Evolutionary conservation across 2,888 invertebrate genomes (phyloP).

Genomic region (Drosophila villosipedis): DNA sequence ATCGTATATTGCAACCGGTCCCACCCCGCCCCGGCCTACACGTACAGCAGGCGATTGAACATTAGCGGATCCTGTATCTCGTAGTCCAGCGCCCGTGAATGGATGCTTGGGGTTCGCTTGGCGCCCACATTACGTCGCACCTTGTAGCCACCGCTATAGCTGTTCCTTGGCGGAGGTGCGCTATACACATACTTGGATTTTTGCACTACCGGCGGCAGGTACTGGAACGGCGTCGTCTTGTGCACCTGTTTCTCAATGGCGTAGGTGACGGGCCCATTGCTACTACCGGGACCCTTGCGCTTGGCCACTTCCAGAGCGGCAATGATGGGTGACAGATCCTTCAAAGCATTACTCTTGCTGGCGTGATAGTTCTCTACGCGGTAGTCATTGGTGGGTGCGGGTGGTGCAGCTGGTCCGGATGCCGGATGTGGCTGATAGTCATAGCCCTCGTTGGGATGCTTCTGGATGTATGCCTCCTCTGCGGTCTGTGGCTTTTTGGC

Average conservation of each 20-base stretch:
- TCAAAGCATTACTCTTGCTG: slow-evolving; percentile 61
- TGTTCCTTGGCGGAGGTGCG: slow-evolving; percentile 63
- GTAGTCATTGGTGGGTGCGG: slow-evolving; percentile 54
- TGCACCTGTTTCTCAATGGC: slow-evolving; percentile 81
- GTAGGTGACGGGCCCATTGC: slow-evolving; percentile 64
- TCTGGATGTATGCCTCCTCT: slow-evolving; percentile 80
- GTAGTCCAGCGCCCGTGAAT: slow-evolving; percentile 64
- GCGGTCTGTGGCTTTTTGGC: slow-evolving; percentile 76
- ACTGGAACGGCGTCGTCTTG: slow-evolving; percentile 68
- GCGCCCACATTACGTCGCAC: slow-evolving; percentile 70
- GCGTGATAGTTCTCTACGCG: slow-evolving; percentile 79
- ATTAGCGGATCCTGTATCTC: slow-evolving; percentile 79
- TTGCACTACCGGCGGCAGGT: slow-evolving; percentile 77
- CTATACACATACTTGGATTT: slow-evolving; percentile 81
- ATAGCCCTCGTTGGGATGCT: slow-evolving; percentile 83
- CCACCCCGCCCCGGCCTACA: slow-evolving; percentile 27
- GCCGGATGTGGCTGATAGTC: slow-evolving; percentile 61
- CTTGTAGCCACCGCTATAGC: slow-evolving; percentile 68
- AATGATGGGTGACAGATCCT: slow-evolving; percentile 80
- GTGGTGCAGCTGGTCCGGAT: slow-evolving; percentile 39
- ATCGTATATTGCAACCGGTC: background rate
- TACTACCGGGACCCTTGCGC: slow-evolving; percentile 48
- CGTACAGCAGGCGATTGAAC: slow-evolving; percentile 76
- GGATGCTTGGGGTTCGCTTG: slow-evolving; percentile 20
- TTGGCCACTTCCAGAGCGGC: slow-evolving; percentile 83